These are phyloP conservation scores for Echinarachnius parma DNA, from an alignment of 53 echinoderm and acorn worm genomes.

Conservation along the genomic window DNA sequence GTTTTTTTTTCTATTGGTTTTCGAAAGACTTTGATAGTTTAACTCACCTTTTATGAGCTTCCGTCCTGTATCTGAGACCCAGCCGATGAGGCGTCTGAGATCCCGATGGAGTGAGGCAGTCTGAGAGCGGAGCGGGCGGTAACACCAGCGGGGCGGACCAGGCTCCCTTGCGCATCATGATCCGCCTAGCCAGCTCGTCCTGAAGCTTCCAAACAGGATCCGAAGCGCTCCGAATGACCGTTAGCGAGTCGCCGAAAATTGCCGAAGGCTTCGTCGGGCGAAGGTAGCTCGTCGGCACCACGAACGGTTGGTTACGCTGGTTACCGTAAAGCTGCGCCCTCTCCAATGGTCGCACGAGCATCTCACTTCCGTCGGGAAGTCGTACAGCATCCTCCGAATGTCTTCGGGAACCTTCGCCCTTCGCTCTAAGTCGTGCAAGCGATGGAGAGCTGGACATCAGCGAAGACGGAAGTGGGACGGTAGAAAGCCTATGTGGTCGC, in stretches of 20 bases:
- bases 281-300: conserved; percentile 35
- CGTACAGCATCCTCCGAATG: conserved; percentile 5
- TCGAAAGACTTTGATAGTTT: too few relatives aligned
- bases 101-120: conserved; percentile 71
- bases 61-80: conserved; percentile 85
- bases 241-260: conserved; percentile 3
- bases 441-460: conserved; percentile 9
- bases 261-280: conserved; percentile 6
- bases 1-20: too few relatives aligned
- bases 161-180: conserved; percentile 6
- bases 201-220: conserved; percentile 23
- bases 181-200: conserved; percentile 21
- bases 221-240: conserved; percentile 3
- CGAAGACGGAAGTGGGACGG: conserved; percentile 5
- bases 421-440: conserved; percentile 1
- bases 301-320: conserved; percentile 36
- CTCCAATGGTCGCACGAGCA: neutral
- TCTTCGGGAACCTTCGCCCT: neutral
- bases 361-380: too few relatives aligned
- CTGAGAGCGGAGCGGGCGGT: conserved; percentile 80
- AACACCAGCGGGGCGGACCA: conserved; percentile 43
- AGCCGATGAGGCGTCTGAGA: conserved; percentile 68
- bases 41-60: conserved; percentile 84
- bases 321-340: neutral
- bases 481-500: neutral